These are phyloP conservation scores for Siphonodentalium dalli DNA, from an alignment of 2,888 invertebrate species.

Conservation along the genomic window DNA sequence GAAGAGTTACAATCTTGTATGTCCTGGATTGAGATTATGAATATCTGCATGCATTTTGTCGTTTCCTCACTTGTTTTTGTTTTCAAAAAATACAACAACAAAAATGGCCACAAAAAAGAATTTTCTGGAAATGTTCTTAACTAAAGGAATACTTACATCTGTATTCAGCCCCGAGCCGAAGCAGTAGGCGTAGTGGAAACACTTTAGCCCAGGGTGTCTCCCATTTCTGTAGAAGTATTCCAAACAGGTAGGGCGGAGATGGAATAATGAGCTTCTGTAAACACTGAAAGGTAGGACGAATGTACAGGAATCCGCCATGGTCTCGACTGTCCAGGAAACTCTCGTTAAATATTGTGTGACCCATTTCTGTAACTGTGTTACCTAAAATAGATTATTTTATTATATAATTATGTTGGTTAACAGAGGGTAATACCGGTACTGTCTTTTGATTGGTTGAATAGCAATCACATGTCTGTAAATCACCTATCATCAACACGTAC, in stretches of 20 bases:
- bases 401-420: too few species aligned
- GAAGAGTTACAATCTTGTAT: too few species aligned
- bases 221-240: constrained; percentile 81
- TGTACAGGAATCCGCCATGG: constrained; percentile 80
- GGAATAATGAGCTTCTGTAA: constrained; percentile 78
- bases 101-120: background rate
- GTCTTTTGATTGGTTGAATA: too few species aligned
- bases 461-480: too few species aligned
- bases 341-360: constrained; percentile 73
- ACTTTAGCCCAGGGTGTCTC: constrained; percentile 85
- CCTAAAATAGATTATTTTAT: constrained; percentile 66
- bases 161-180: constrained; percentile 83
- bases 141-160: constrained; percentile 70
- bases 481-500: too few species aligned
- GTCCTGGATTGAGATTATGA: background rate
- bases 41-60: background rate
- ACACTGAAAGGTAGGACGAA: constrained; percentile 82
- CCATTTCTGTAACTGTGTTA: constrained; percentile 75
- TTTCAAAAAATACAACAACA: background rate
- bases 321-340: constrained; percentile 58
- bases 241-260: constrained; percentile 79
- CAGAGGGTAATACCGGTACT: too few species aligned
- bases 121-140: background rate
- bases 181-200: constrained; percentile 74
- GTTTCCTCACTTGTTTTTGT: background rate